Percentiles rank a stretch among this genome's conserved stretches.
These are phyloP conservation scores for Menura novaehollandiae DNA, from an alignment of 2,113 vertebrate genomes.

Conservation along the genomic window DNA sequence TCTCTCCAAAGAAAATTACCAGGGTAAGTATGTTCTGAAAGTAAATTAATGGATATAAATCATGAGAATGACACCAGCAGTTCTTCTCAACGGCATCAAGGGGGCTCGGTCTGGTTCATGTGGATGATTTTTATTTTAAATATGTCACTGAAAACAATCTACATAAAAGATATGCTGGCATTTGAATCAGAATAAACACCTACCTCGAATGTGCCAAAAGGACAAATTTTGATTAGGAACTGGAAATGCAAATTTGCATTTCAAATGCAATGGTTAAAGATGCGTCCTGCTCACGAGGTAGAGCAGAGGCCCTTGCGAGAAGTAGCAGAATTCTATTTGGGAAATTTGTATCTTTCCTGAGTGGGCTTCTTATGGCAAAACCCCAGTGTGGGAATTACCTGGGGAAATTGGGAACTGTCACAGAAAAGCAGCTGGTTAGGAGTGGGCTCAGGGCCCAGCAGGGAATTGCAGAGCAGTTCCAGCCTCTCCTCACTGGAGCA, in stretches of 20 bases:
- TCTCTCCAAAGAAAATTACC: not conserved
- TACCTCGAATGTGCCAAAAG: not conserved
- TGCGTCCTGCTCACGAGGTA: not conserved
- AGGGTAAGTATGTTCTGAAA: not conserved
- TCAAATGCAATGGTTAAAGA: not conserved
- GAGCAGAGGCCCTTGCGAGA: not conserved
- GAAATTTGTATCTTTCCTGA: fast-evolving
- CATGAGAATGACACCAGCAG: not conserved
- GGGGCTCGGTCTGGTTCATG: not conserved
- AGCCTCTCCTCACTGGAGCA: not conserved
- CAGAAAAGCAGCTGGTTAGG: fast-evolving
- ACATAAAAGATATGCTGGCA: not conserved
- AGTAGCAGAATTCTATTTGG: not conserved
- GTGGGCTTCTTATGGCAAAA: not conserved
- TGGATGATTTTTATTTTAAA: not conserved
- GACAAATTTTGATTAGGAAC: not conserved
- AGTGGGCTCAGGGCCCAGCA: not conserved
- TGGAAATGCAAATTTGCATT: not conserved
- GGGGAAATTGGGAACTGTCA: not conserved
- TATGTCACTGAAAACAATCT: not conserved
- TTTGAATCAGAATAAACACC: not conserved
- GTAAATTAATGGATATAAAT: not conserved
- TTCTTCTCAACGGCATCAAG: not conserved
- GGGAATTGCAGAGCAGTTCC: not conserved
- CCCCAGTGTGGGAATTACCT: not conserved